Conservation (phyloP, 2,888 invertebrate genomes). For the Ellobium chinense region DNA sequence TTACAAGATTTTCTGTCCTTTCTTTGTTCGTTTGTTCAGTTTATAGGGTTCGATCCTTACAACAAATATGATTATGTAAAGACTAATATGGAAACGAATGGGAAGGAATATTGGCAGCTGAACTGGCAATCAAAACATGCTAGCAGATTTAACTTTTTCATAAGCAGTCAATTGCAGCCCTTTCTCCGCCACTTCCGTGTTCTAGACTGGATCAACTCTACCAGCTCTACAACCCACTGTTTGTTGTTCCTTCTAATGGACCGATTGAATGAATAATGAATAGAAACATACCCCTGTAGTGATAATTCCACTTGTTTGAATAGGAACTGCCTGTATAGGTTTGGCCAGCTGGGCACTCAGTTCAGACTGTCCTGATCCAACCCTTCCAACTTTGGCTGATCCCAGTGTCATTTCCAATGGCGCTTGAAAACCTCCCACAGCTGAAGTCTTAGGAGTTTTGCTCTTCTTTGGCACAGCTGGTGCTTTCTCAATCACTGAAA, state of each 20-base stretch:
- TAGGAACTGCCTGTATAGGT: constrained; percentile 15
- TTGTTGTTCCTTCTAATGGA: neutral
- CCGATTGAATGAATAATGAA: neutral
- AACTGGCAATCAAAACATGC: no score
- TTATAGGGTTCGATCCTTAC: no score
- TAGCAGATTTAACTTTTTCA: no score
- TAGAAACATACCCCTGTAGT: neutral
- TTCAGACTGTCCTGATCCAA: neutral
- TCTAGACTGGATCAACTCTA: no score
- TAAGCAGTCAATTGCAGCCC: no score
- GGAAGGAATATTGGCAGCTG: no score
- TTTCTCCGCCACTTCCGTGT: no score
- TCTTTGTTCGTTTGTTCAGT: no score
- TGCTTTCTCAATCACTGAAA: constrained; percentile 15
- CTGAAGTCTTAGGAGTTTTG: constrained; percentile 27
- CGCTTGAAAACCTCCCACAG: neutral
- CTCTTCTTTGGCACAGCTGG: constrained; percentile 33
- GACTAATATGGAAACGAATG: no score
- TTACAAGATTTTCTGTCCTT: no score
- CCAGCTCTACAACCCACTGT: no score
- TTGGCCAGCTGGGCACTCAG: constrained; percentile 4
- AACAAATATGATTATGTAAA: no score
- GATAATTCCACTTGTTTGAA: constrained; percentile 21
- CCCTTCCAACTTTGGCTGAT: constrained; percentile 11
- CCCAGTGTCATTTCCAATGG: neutral